Conservation (phyloP, 2,113 vertebrate genomes). For the Leucoraja erinaceus region DNA sequence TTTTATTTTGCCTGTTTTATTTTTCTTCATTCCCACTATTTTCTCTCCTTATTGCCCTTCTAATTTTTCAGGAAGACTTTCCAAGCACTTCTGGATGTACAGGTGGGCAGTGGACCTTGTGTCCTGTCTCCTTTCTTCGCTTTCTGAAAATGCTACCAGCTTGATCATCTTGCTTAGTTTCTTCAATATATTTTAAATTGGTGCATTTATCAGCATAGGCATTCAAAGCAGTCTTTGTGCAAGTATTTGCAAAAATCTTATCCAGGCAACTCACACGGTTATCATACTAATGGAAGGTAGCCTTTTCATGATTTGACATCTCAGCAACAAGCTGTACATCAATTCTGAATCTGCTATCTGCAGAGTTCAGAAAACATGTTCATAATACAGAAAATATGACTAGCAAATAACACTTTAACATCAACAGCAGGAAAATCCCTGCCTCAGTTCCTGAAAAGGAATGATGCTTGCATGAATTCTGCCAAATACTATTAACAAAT, state of each 20-base stretch:
- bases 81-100: neutral
- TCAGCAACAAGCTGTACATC: neutral
- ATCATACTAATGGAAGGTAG: neutral
- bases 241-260: neutral
- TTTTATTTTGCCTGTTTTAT: no score
- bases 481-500: constrained; percentile 7
- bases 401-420: neutral
- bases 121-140: neutral
- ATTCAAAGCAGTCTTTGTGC: neutral
- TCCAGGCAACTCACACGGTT: neutral
- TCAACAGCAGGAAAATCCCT: neutral
- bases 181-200: neutral
- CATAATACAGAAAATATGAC: neutral
- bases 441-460: neutral
- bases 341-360: neutral
- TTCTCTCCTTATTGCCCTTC: no score
- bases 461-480: neutral
- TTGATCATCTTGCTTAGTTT: neutral
- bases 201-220: neutral
- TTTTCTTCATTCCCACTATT: no score
- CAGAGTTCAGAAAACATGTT: neutral
- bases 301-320: neutral
- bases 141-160: neutral
- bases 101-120: neutral
- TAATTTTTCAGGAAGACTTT: no score